Evolutionary conservation across 2,113 vertebrate species (phyloP).

Genomic region (Orientallactaga bullata): DNA sequence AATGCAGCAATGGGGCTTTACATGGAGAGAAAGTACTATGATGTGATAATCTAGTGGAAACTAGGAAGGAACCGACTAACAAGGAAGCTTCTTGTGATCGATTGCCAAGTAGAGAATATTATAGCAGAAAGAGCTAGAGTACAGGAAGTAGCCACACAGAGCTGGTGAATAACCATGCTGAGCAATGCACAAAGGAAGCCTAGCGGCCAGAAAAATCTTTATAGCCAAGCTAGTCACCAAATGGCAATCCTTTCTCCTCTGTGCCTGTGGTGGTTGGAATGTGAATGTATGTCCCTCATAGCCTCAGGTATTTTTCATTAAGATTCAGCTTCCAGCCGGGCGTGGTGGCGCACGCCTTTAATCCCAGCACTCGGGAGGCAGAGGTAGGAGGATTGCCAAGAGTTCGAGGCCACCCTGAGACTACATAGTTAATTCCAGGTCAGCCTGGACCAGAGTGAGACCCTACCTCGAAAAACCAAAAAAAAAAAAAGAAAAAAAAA

Average conservation of each 20-base stretch:
- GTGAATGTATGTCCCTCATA: no score
- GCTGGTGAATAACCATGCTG: neutral
- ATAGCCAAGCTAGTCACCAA: neutral
- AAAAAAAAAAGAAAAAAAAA: no score
- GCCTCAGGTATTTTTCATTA: no score
- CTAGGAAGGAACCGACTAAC: constrained; percentile 23
- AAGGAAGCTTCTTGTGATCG: neutral
- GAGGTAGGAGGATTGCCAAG: no score
- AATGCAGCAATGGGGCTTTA: neutral
- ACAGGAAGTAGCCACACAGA: neutral
- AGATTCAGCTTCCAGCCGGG: no score
- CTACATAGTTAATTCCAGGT: no score
- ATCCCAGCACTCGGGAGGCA: no score
- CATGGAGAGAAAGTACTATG: constrained; percentile 33
- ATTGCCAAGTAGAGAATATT: neutral
- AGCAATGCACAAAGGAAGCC: neutral
- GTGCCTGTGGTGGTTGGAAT: no score
- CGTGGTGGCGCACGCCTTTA: no score
- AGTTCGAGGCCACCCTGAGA: no score
- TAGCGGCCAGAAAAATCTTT: neutral
- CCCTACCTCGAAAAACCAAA: no score
- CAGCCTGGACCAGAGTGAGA: no score
- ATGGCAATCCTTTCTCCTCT: neutral
- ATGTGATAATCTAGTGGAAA: constrained; percentile 17
- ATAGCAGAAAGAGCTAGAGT: neutral